Conservation (phyloP, 2,888 invertebrate species). For the Amphipoea oculea region DNA sequence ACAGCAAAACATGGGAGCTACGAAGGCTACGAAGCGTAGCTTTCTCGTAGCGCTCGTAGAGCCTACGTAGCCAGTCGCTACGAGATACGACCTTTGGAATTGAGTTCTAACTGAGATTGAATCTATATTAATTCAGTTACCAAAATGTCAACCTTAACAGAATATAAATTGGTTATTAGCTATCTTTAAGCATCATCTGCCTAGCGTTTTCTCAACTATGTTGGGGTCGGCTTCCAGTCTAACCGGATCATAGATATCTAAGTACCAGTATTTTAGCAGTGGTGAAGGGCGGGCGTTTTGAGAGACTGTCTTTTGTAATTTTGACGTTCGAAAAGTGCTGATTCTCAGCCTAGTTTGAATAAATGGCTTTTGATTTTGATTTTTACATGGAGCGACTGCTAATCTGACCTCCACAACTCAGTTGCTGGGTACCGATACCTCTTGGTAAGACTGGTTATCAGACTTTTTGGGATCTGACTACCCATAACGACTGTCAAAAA, state of each 20-base stretch:
- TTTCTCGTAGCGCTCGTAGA: constrained; percentile 55
- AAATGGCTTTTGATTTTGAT: background rate
- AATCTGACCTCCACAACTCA: too few relatives aligned
- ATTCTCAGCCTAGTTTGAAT: too few relatives aligned
- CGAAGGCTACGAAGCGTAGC: constrained; percentile 45
- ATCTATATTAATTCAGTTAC: constrained; percentile 30
- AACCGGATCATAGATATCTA: background rate
- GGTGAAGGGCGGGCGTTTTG: too few relatives aligned
- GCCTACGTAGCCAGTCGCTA: constrained; percentile 50
- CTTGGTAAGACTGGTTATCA: too few relatives aligned
- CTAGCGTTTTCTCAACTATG: background rate
- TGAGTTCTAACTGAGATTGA: constrained; percentile 20
- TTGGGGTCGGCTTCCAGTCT: background rate
- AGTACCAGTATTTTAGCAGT: background rate
- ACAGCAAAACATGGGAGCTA: constrained; percentile 33
- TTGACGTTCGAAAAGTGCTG: too few relatives aligned
- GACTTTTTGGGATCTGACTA: too few relatives aligned
- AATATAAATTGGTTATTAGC: constrained; percentile 21
- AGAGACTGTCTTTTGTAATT: too few relatives aligned
- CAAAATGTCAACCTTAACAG: constrained; percentile 13
- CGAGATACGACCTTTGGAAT: constrained; percentile 30
- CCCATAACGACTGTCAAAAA: too few relatives aligned
- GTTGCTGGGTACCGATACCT: too few relatives aligned
- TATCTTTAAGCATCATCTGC: background rate
- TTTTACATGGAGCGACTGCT: too few relatives aligned